Base-by-base conservation (phyloP, 1,140 invertebrate species). In the Ericerus pela region DNA sequence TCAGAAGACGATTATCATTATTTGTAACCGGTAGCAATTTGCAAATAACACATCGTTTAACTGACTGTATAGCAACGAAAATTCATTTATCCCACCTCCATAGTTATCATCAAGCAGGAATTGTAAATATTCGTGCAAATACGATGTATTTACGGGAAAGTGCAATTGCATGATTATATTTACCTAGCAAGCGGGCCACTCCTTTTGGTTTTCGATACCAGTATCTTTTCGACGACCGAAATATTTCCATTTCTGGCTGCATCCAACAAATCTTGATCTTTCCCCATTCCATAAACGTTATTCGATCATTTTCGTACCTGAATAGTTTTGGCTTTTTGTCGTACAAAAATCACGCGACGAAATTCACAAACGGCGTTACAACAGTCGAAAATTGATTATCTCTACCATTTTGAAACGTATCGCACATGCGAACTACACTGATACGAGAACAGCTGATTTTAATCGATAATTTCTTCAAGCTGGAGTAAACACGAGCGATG, bases 191-290 rank as follows among this genome's bases (percentile, higher is more conserved):
- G 75, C 65, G 88, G 88, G 74, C 88, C 88, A 76, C 84, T 87
- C 76, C 85, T 85, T 77, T 88, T 91, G 62, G 84, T 83, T 77
- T 86, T 81, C 70, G 87, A 84, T 64, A 76, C 80, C 61, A 96
- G 75, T 66, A 95, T 86, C 75, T 93, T 93, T 71, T 94, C 90
- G 51, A 95, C 88, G 62, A 84, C 79, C 58, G 77, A 74, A 63
- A 84, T 77, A 73, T 94, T 90, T 67, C 91, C 93, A 73, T 82
- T 89, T 65, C 91, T 80, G 61, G 90, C 89, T 64, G 90, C 93
- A 68, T 96, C 90, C 69, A 96, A 78, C 71, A 96, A 79, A 74
- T 96, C 91, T 71, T 93, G 87, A 71, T 95, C 91, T 75, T 92
- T 93, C 67, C 90, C 91, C 89, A 96, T 90, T 72, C 6, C 22